Base-by-base conservation (phyloP, 2,888 invertebrate species). In the Pristionchus japonicus region DNA sequence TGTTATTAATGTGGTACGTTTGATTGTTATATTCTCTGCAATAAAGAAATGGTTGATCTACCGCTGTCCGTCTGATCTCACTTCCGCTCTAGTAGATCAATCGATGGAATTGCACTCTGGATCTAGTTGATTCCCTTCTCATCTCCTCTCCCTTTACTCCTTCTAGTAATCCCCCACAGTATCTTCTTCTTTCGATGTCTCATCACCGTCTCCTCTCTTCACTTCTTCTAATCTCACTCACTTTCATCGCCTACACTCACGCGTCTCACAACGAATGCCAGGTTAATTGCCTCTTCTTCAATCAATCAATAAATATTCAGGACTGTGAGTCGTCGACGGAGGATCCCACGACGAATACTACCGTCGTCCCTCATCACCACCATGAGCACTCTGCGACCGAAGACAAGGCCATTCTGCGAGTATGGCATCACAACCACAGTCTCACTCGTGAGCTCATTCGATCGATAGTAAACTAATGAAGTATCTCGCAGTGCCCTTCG, bases 371-470 rank as follows among this genome's bases (percentile, higher is more conserved):
- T 40, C 74, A 74, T 40, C 74, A 40, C 31, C 74, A 23, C 31
- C 70, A 17, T 31, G 40, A 77, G n/a, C 31, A 37, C 34, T 20
- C 31, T 57, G 9, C 40, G 77, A 40, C 15, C 9, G 77, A 77
- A 37, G 37, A 23, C 7, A 37, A 77, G 20, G n/a, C 77, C n/a
- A 77, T 77, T 40, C 40, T 37, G 23, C 77, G 77, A n/a, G 13
- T 43, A 13, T 77, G 77, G 77, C 40, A 77, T 23, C 77, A 77
- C n/a, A 77, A 77, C n/a, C 77, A 77, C 13, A 43, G 43, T 77
- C 40, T 77, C 20, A 77, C 43, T n/a, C n/a, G 77, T 77, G 27
- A 77, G 77, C 43, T 6, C 23, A 9, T 43, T 43, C 40, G 7
- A 31, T 77, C n/a, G 27, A 9, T 27, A 34, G 2, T 40, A 37